Evolutionary conservation across 2,113 vertebrate genomes (phyloP).

Genomic region (Syrrhaptes paradoxus): DNA sequence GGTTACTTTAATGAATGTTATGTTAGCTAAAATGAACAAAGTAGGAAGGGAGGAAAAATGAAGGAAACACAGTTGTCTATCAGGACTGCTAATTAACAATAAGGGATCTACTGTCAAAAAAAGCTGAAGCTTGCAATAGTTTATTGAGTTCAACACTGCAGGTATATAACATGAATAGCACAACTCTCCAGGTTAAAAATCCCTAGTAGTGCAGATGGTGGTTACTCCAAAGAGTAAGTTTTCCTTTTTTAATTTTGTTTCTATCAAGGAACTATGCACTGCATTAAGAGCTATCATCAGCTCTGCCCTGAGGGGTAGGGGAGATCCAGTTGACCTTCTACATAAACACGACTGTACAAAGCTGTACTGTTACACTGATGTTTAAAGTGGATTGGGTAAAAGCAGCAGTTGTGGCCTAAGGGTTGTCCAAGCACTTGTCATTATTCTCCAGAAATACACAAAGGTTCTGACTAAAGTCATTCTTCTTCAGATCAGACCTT

Average conservation of each 20-base stretch:
- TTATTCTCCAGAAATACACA: not conserved
- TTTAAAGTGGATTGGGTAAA: not conserved
- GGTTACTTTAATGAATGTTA: not conserved
- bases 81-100: not conserved
- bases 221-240: not conserved
- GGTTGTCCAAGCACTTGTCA: not conserved
- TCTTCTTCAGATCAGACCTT: not conserved
- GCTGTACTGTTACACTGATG: not conserved
- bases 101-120: not conserved
- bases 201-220: not conserved
- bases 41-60: not conserved
- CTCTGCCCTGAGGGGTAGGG: not conserved
- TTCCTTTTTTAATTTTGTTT: not conserved
- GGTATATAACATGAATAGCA: not conserved
- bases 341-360: not conserved
- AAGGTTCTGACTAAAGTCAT: not conserved
- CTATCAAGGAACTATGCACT: not conserved
- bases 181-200: not conserved
- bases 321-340: not conserved
- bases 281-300: not conserved
- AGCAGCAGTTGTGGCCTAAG: not conserved
- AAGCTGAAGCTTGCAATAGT: not conserved
- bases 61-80: not conserved
- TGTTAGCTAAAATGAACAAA: not conserved
- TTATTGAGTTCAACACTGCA: not conserved